Evolutionary conservation across 2,888 invertebrate genomes (phyloP).

Genomic region (Phengaris alcon): DNA sequence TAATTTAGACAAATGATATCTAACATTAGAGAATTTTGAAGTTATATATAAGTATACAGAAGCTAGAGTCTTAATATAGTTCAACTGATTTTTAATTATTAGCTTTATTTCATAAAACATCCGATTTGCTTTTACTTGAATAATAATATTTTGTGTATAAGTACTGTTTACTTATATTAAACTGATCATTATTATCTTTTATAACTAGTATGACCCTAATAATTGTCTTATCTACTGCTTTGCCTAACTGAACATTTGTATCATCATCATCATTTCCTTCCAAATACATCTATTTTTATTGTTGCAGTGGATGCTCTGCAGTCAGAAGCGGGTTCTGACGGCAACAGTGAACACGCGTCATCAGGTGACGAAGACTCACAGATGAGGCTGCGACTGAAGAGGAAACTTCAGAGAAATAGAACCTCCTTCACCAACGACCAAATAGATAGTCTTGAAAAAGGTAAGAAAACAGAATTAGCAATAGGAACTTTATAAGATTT

Average conservation of each 20-base stretch:
- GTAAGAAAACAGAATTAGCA: conserved; percentile 68
- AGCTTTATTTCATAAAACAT: too few relatives aligned
- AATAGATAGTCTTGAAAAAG: conserved; percentile 99
- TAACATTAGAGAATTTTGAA: background rate
- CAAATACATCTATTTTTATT: background rate
- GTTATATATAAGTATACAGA: background rate
- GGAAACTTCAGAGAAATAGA: conserved; percentile 97
- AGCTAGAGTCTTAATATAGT: background rate
- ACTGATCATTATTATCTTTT: too few relatives aligned
- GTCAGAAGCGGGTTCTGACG: conserved; percentile 86
- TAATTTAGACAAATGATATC: conserved; percentile 7
- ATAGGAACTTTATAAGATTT: background rate
- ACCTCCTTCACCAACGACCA: conserved; percentile 99
- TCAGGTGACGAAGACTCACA: conserved; percentile 95
- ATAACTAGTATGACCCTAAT: too few relatives aligned
- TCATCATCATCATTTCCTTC: background rate
- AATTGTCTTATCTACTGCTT: too few relatives aligned
- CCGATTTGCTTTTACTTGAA: too few relatives aligned
- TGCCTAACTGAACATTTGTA: too few relatives aligned
- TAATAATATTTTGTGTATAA: too few relatives aligned
- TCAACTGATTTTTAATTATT: background rate
- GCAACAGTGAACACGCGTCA: conserved; percentile 94
- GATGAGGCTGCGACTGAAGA: conserved; percentile 93
- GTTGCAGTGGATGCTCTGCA: conserved; percentile 76
- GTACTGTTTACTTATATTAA: too few relatives aligned